Conservation (phyloP, 1,140 invertebrate genomes). For the Bombus haemorrhoidalis region DNA sequence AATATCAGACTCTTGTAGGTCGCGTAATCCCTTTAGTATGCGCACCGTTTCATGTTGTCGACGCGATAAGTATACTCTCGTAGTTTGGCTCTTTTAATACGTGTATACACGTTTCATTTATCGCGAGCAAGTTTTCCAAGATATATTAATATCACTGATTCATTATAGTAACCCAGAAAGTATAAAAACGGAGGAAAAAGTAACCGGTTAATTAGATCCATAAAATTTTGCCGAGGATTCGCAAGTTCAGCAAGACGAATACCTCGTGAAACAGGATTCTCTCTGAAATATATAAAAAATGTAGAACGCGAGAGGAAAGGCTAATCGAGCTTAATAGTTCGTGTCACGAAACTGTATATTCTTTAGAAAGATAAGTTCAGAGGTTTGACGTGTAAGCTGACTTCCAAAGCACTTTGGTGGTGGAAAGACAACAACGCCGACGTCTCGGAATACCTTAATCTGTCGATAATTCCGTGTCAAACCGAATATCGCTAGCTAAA, state of each 20-base stretch:
- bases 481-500: constrained; percentile 24
- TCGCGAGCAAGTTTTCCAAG: neutral
- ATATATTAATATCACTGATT: neutral
- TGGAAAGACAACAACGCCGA: constrained; percentile 28
- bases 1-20: constrained; percentile 39
- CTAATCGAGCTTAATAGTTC: constrained; percentile 24
- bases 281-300: neutral
- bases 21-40: constrained; percentile 23
- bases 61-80: neutral
- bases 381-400: constrained; percentile 21
- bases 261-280: neutral
- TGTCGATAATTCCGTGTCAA: constrained; percentile 40
- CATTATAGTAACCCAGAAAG: no score
- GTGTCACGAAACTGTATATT: constrained; percentile 5
- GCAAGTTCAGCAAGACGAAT: neutral
- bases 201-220: neutral
- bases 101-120: neutral
- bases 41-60: constrained; percentile 6
- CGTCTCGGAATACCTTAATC: constrained; percentile 39
- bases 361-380: neutral
- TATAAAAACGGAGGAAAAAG: neutral
- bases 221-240: neutral
- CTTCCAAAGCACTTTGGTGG: constrained; percentile 38
- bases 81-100: neutral
- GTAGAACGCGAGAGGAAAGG: neutral